Base-by-base conservation (phyloP, 2,113 vertebrate species). In the Aix galericulata region DNA sequence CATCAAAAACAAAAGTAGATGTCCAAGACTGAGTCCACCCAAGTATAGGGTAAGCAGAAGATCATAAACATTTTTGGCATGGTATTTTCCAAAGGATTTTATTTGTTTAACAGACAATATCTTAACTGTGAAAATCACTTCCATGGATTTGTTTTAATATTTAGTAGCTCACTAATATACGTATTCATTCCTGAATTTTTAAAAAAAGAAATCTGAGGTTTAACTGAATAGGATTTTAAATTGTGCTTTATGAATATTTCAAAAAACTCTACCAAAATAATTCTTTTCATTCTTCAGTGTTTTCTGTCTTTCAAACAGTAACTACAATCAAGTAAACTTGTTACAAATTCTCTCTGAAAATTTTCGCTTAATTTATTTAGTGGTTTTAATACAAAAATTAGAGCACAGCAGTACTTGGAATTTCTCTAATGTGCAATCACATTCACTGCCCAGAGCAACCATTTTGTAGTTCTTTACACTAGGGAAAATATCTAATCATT, bases 391-490 rank as follows among this genome's bases (percentile, higher is more conserved):
- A 59, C 83, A 56, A 73, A 82, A 86, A 81, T 1, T 71, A 82
- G 42, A 95, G 6, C 34, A 91, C 77, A 22, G 6, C 15, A 77
- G 15, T 44, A 64, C 42, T 77, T 79, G 46, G 15, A 84, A 85
- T 90, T 74, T 93, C 9, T 60, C 21, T 69, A 88, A 86, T 72
- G 4, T 90, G 13, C 88, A 66, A 91, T 93, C 32, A 74, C n/a
- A 94, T 79, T 91, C 68, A 52, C 29, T 94, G 93, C 94, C 76
- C 73, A 90, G 52, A 94, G 87, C 94, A 96, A 94, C 62, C 15
- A 60, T 95, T 97, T 84, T 91, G 76, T 76, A 94, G 42, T 62
- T 84, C 53, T 92, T 88, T 94, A 64, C 89, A 77, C 84, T 17
- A 53, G 91, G 93, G 92, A 81, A 91, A 94, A 86, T 76, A 68